Conservation (phyloP, 2,113 vertebrate genomes). For the Poecilia latipinna region DNA sequence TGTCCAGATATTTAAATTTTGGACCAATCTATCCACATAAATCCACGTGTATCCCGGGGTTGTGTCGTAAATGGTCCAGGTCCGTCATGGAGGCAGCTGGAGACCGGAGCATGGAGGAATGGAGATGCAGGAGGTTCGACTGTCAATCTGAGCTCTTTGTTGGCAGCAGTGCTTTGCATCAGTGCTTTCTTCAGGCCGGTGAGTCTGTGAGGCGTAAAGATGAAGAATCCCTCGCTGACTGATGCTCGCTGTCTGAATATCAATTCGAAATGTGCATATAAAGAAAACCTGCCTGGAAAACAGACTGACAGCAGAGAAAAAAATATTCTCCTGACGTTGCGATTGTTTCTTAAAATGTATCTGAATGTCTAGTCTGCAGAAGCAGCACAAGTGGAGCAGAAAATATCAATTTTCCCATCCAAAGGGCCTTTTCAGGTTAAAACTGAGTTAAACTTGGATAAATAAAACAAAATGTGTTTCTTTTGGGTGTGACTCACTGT, state of each 20-base stretch:
- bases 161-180: constrained; percentile 72
- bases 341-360: not conserved
- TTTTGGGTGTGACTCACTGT: constrained; percentile 61
- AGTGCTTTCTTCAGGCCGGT: constrained; percentile 16
- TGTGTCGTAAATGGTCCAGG: not conserved
- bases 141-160: constrained; percentile 60
- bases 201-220: constrained; percentile 31
- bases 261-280: constrained; percentile 15
- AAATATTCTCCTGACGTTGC: not conserved
- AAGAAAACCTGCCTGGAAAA: constrained; percentile 8
- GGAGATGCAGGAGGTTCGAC: not conserved
- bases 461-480: not conserved
- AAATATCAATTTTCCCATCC: too few relatives aligned
- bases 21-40: not conserved
- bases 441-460: not conserved
- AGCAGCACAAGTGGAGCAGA: too few relatives aligned
- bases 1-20: too few relatives aligned
- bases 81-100: constrained; percentile 89
- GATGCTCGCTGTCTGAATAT: constrained; percentile 33
- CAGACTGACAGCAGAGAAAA: not conserved
- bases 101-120: constrained; percentile 68
- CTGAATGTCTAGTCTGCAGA: not conserved
- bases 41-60: not conserved
- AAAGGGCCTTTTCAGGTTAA: too few relatives aligned
- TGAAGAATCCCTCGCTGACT: constrained; percentile 27